A percentile compares a stretch with the other conserved stretches of the same genome.
Evolutionary conservation across 2,113 vertebrate species (phyloP).

Genomic region (Hypomesus transpacificus): DNA sequence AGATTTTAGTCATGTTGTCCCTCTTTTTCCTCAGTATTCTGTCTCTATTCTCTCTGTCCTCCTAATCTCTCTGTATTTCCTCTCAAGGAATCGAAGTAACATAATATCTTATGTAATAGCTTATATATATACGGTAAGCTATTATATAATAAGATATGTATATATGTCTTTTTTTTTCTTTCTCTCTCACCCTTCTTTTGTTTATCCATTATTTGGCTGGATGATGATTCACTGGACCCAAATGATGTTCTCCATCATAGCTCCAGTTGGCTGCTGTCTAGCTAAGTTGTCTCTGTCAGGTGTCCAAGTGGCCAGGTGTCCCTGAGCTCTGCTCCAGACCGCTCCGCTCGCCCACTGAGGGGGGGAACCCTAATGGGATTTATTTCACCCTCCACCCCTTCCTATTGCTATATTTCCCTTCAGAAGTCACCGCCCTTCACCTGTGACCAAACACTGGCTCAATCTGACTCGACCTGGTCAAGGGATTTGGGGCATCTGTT

Average conservation of each 20-base stretch:
- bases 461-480: neutral
- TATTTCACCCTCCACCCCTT: neutral
- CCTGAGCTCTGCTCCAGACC: neutral
- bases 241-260: neutral
- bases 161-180: neutral
- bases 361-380: constrained; percentile 3
- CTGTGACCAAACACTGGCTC: neutral
- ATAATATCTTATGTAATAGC: too few species aligned
- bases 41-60: too few species aligned
- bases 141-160: too few species aligned
- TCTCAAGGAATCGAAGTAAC: too few species aligned
- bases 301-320: too few species aligned
- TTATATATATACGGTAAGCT: too few species aligned
- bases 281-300: too few species aligned
- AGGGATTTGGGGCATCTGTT: neutral
- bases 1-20: too few species aligned
- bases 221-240: neutral
- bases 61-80: too few species aligned
- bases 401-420: neutral
- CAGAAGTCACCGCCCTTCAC: neutral
- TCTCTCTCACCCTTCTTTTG: neutral
- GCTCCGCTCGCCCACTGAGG: neutral
- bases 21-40: too few species aligned
- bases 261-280: neutral
- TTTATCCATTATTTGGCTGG: neutral